A percentile compares a stretch with the other conserved stretches of the same genome.
These are phyloP conservation scores for Umimayanthus kanabou DNA, from an alignment of 92 coral and sea anemone species.

Conservation along the genomic window DNA sequence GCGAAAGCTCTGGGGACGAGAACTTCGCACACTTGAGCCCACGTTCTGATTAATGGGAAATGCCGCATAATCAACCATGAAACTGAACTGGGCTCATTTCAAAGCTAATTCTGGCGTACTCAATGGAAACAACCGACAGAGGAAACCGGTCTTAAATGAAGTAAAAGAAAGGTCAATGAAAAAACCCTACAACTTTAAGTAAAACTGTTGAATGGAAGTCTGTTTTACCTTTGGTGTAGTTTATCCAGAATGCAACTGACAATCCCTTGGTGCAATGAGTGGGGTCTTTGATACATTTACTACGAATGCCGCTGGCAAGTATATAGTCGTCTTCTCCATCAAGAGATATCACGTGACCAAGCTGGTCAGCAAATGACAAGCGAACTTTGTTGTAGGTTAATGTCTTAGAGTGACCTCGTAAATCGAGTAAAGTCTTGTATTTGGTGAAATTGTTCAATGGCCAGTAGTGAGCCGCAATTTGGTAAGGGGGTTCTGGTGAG, in stretches of 20 bases:
- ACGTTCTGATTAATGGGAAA: too few relatives aligned
- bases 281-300: slow-evolving; percentile 77
- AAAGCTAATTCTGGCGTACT: too few relatives aligned
- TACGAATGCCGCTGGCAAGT: slow-evolving; percentile 34
- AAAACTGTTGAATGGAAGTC: neutral
- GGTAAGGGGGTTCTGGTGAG: slow-evolving; percentile 55
- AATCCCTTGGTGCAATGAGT: slow-evolving; percentile 75
- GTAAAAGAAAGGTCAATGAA: neutral
- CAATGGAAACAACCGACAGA: too few relatives aligned
- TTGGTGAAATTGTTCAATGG: slow-evolving; percentile 63
- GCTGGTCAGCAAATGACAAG: slow-evolving; percentile 71
- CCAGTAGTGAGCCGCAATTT: slow-evolving; percentile 72
- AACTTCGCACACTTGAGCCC: too few relatives aligned
- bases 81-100: too few relatives aligned
- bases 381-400: slow-evolving; percentile 61
- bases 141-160: neutral
- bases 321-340: slow-evolving; percentile 69
- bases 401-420: slow-evolving; percentile 64
- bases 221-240: slow-evolving; percentile 56
- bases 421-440: slow-evolving; percentile 52
- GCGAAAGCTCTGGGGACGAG: too few relatives aligned
- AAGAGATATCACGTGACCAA: slow-evolving; percentile 79
- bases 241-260: slow-evolving; percentile 91
- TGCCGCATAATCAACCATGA: too few relatives aligned
- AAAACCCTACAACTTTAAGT: neutral